These are phyloP conservation scores for Drosophila kambysellisi DNA, from an alignment of 2,888 invertebrate genomes.

Conservation along the genomic window DNA sequence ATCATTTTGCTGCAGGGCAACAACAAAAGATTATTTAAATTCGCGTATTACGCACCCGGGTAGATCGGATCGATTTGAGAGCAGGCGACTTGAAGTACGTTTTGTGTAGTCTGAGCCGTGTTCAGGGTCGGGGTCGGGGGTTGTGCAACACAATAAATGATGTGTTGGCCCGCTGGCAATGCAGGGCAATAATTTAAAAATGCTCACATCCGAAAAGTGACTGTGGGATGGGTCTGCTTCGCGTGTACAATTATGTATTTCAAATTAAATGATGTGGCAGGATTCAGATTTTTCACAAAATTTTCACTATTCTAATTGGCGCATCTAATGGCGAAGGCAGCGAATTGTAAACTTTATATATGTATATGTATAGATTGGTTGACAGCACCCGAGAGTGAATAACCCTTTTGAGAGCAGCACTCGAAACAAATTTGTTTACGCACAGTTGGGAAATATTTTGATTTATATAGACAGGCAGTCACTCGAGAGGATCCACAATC, in stretches of 20 bases:
- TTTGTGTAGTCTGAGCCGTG: neutral
- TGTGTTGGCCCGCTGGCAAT: constrained; percentile 62
- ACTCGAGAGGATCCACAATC: constrained; percentile 38
- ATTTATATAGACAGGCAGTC: constrained; percentile 63
- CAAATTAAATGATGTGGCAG: constrained; percentile 84
- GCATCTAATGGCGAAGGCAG: constrained; percentile 68
- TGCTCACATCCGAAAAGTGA: constrained; percentile 66
- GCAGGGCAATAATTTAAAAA: constrained; percentile 81
- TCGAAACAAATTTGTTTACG: constrained; percentile 77
- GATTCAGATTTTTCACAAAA: constrained; percentile 82
- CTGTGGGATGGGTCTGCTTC: constrained; percentile 31
- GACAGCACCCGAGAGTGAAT: constrained; percentile 21
- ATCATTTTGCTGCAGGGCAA: constrained; percentile 82
- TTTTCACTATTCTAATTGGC: constrained; percentile 74
- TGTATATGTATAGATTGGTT: constrained; percentile 22
- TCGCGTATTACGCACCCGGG: constrained; percentile 62
- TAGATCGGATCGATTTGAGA: constrained; percentile 43
- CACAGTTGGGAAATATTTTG: constrained; percentile 71
- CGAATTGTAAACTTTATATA: constrained; percentile 55
- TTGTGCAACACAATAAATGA: constrained; percentile 44
- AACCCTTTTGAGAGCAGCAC: constrained; percentile 63
- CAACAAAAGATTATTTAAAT: constrained; percentile 84
- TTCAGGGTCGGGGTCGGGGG: neutral
- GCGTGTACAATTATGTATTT: constrained; percentile 57
- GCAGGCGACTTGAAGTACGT: constrained; percentile 12